A percentile compares a stretch with the other conserved stretches of the same genome.
These are phyloP conservation scores for Sthenelais limicola DNA, from an alignment of 2,888 invertebrate species.

Conservation along the genomic window DNA sequence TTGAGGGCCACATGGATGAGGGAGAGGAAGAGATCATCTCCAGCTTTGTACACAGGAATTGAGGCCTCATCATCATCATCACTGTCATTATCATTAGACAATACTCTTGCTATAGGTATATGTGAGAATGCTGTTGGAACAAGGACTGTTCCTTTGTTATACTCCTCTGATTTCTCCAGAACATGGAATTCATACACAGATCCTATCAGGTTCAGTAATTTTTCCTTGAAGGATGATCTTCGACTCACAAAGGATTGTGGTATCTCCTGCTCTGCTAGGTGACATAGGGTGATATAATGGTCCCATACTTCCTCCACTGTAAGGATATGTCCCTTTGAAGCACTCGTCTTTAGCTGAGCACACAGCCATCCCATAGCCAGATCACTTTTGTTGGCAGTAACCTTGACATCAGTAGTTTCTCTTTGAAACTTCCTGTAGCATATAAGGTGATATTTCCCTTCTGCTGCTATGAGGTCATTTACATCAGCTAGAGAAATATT, in stretches of 20 bases:
- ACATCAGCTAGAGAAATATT: too few species aligned
- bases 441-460: too few species aligned
- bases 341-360: neutral
- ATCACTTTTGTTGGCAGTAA: neutral
- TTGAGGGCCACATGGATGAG: neutral
- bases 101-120: neutral
- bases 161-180: neutral
- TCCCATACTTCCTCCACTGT: neutral
- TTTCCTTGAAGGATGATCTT: too few species aligned
- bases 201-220: too few species aligned
- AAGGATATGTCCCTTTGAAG: slow-evolving; percentile 20
- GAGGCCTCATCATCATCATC: neutral
- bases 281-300: neutral
- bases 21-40: slow-evolving; percentile 17
- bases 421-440: too few species aligned
- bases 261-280: too few species aligned
- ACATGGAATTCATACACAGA: neutral
- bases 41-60: slow-evolving; percentile 11
- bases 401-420: neutral
- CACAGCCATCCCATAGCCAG: slow-evolving; percentile 3
- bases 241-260: too few species aligned
- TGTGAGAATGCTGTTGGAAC: neutral
- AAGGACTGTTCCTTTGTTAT: neutral
- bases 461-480: too few species aligned
- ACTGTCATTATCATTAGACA: neutral